A percentile compares a stretch with the other conserved stretches of the same genome.
phyloP scores from a whole-genome alignment of 2,797 vertebrate genomes.

The Eremophila alpestris region DNA sequence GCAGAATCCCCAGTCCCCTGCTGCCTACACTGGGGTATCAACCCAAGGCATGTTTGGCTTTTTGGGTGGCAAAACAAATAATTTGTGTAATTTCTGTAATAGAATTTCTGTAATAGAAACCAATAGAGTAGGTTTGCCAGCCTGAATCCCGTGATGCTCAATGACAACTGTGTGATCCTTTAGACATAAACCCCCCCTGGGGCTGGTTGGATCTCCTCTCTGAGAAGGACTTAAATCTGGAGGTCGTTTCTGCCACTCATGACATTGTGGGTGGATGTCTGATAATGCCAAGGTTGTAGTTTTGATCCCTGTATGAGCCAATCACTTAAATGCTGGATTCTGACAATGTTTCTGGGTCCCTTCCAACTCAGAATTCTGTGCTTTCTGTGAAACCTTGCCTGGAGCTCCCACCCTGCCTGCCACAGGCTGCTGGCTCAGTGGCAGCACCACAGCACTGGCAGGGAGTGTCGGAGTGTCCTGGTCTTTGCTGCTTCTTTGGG shows the following conservation, averaged over 20 bases:
- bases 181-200: neutral
- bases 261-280: accelerated
- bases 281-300: neutral
- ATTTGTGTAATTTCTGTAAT: too few species aligned
- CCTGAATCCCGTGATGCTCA: neutral
- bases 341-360: neutral
- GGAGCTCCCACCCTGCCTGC: neutral
- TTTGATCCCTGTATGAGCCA: neutral
- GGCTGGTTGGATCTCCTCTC: neutral
- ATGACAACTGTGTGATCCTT: neutral
- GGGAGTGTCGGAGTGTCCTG: accelerated
- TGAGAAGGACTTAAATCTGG: neutral
- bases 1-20: neutral
- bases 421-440: neutral
- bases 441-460: neutral
- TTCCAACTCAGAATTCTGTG: neutral
- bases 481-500: neutral
- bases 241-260: neutral
- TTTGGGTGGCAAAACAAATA: neutral
- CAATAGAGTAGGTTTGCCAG: neutral
- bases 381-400: neutral
- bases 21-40: neutral
- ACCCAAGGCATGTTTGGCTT: neutral
- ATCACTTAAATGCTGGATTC: neutral
- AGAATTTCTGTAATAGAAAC: too few species aligned